These are phyloP conservation scores for Andricus grossulariae DNA, from an alignment of 1,140 invertebrate genomes.

Conservation along the genomic window DNA sequence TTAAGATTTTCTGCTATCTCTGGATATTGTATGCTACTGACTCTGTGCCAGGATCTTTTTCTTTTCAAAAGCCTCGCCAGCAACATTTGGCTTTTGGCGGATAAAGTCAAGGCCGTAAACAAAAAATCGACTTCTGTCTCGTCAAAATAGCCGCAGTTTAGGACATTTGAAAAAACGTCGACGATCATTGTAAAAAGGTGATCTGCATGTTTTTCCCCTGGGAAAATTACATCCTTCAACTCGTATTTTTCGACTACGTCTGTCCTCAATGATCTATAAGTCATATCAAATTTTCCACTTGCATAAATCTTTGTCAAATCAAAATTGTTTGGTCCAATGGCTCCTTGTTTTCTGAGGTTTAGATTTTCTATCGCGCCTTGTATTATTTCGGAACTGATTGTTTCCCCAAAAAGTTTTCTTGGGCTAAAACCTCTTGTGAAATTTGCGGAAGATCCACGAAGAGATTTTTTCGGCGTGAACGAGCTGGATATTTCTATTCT, in stretches of 20 bases:
- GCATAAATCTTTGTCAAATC: constrained; percentile 62
- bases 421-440: neutral
- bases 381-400: constrained; percentile 36
- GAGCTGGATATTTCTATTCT: neutral
- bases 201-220: constrained; percentile 55
- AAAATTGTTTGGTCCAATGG: constrained; percentile 55
- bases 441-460: neutral
- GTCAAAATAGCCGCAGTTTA: constrained; percentile 69
- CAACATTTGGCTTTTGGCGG: constrained; percentile 57
- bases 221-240: constrained; percentile 51
- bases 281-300: constrained; percentile 44
- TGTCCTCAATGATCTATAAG: constrained; percentile 43
- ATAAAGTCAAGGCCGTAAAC: constrained; percentile 57
- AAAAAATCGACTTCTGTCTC: constrained; percentile 60
- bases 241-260: constrained; percentile 52
- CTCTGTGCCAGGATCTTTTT: constrained; percentile 57
- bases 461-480: constrained; percentile 4
- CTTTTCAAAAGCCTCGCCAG: constrained; percentile 64
- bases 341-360: constrained; percentile 59
- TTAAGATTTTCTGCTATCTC: constrained; percentile 53
- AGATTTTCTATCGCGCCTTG: constrained; percentile 57
- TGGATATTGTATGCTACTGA: constrained; percentile 51
- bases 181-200: constrained; percentile 54
- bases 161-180: constrained; percentile 59
- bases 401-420: constrained; percentile 45